phyloP scores from a whole-genome alignment of 1,140 invertebrate genomes.

The Hestina assimilis region DNA sequence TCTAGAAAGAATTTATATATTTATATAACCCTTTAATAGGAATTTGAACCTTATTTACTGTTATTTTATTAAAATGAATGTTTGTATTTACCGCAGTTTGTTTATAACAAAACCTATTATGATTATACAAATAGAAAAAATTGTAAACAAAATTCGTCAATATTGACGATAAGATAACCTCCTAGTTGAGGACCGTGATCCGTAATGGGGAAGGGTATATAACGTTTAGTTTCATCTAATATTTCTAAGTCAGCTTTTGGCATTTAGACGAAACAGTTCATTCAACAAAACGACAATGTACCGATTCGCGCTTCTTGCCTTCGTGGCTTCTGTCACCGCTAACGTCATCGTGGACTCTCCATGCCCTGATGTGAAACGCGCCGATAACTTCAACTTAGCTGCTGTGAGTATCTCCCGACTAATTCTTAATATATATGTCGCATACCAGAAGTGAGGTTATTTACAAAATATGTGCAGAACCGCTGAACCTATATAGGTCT shows the following conservation, averaged over 20 bases:
- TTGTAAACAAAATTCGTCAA: background rate
- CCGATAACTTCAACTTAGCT: background rate
- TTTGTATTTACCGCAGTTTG: no score
- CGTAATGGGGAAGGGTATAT: background rate
- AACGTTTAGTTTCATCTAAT: background rate
- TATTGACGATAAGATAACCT: background rate
- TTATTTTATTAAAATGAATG: no score
- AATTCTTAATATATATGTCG: no score
- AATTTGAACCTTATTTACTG: no score
- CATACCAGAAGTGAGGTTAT: no score
- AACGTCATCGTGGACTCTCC: background rate
- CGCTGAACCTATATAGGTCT: no score
- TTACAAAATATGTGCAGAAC: no score
- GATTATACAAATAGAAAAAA: no score
- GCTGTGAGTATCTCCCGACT: background rate
- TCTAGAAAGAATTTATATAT: no score
- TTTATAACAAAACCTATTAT: no score
- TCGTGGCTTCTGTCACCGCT: background rate
- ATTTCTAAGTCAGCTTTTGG: background rate
- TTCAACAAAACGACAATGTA: background rate
- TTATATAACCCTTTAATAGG: no score
- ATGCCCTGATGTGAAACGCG: background rate
- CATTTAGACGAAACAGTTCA: background rate
- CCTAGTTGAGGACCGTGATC: background rate
- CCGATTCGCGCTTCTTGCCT: background rate